Evolutionary conservation across 2,888 invertebrate genomes (phyloP).

Genomic region (Drosophila testacea): DNA sequence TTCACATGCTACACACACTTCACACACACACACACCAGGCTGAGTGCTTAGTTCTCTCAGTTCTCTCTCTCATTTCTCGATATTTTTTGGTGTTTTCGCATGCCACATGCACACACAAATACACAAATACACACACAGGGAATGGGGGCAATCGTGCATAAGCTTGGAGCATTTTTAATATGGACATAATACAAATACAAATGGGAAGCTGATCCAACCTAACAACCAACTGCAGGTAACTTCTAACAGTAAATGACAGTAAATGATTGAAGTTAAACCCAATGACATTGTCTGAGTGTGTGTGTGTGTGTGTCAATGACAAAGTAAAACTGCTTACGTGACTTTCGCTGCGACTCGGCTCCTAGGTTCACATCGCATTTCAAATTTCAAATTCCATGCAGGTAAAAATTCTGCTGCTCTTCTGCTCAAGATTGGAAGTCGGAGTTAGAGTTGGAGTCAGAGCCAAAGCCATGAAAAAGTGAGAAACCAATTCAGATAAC

Average conservation of each 20-base stretch:
- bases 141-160: conserved; percentile 67
- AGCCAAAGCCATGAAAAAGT: conserved; percentile 69
- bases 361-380: conserved; percentile 49
- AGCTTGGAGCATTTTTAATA: conserved; percentile 53
- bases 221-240: conserved; percentile 47
- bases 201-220: conserved; percentile 30
- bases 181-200: conserved; percentile 45
- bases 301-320: conserved; percentile 49
- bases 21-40: background rate
- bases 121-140: conserved; percentile 18
- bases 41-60: conserved; percentile 6
- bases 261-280: conserved; percentile 78
- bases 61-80: background rate
- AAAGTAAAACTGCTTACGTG: conserved; percentile 77
- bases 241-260: conserved; percentile 81
- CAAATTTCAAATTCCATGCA: conserved; percentile 72
- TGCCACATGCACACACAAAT: conserved; percentile 36
- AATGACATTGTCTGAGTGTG: conserved; percentile 38
- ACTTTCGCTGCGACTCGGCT: conserved; percentile 39
- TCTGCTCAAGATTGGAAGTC: conserved; percentile 65
- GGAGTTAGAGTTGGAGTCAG: conserved; percentile 25
- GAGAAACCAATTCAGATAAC: conserved; percentile 77
- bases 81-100: conserved; percentile 10
- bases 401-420: conserved; percentile 69
- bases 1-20: conserved; percentile 10